Evolutionary conservation across 2,113 vertebrate genomes (phyloP).

Genomic region (Periophthalmus modestus): DNA sequence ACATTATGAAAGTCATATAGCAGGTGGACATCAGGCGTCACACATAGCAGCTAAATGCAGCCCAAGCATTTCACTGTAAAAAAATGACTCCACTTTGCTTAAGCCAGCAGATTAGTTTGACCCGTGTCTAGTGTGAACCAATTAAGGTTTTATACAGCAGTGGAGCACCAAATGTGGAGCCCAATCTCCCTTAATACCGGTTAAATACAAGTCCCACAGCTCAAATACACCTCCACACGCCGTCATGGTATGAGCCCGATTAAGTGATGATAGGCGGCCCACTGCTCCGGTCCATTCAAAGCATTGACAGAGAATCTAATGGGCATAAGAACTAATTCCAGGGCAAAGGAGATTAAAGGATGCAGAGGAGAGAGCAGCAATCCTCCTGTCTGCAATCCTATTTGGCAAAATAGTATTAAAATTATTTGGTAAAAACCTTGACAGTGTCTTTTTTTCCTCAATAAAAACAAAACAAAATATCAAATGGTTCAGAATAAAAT

Average conservation of each 20-base stretch:
- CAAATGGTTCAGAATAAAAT: slow-evolving; percentile 8
- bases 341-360: slow-evolving; percentile 73
- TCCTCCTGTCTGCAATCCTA: slow-evolving; percentile 53
- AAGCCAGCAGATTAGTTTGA: slow-evolving; percentile 68
- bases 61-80: slow-evolving; percentile 43
- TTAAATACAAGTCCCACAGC: slow-evolving; percentile 70
- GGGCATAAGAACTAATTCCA: slow-evolving; percentile 74
- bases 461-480: slow-evolving; percentile 48
- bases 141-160: slow-evolving; percentile 66
- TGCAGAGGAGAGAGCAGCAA: slow-evolving; percentile 54
- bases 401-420: slow-evolving; percentile 63
- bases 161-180: slow-evolving; percentile 46
- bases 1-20: background rate
- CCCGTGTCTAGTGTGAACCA: slow-evolving; percentile 68
- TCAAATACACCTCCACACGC: slow-evolving; percentile 72
- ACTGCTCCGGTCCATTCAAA: slow-evolving; percentile 57
- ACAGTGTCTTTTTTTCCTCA: slow-evolving; percentile 28
- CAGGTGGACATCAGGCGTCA: slow-evolving; percentile 33
- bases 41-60: slow-evolving; percentile 45
- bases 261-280: slow-evolving; percentile 66
- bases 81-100: slow-evolving; percentile 53
- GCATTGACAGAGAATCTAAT: slow-evolving; percentile 67
- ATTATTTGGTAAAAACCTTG: slow-evolving; percentile 58
- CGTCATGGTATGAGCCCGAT: slow-evolving; percentile 57
- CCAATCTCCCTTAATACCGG: slow-evolving; percentile 65